A percentile compares a stretch with the other conserved stretches of the same genome.
Evolutionary conservation across 2,113 vertebrate genomes (phyloP).

Genomic region (Callorhinus ursinus): DNA sequence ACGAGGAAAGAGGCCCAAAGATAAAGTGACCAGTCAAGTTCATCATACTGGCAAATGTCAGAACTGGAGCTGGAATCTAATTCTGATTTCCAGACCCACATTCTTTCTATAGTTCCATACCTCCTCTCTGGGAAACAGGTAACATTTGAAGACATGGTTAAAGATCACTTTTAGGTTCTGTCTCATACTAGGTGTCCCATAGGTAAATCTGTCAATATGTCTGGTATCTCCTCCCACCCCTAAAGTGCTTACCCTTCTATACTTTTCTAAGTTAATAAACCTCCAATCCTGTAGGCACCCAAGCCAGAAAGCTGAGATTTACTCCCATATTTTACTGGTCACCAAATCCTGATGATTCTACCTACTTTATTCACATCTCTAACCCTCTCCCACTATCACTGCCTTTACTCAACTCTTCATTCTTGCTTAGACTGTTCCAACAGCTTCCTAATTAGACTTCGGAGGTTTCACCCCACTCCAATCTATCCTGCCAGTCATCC

Average conservation of each 20-base stretch:
- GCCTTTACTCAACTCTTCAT: not conserved
- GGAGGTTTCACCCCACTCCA: not conserved
- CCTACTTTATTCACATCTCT: not conserved
- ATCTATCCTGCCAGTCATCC: not conserved
- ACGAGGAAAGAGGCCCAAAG: not conserved
- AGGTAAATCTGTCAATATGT: not conserved
- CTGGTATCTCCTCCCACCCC: not conserved
- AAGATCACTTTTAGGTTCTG: not conserved
- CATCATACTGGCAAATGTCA: not conserved
- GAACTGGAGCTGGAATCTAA: not conserved
- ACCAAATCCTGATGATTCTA: not conserved
- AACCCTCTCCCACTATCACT: not conserved
- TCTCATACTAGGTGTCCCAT: not conserved
- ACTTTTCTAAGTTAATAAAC: not conserved
- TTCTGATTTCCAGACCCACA: not conserved
- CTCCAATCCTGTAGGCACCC: not conserved
- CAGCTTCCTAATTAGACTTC: not conserved
- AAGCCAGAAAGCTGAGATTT: not conserved
- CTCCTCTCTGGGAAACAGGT: not conserved
- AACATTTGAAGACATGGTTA: not conserved
- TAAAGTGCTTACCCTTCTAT: not conserved
- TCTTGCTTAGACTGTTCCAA: not conserved
- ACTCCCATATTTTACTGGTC: not conserved
- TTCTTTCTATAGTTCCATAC: not conserved
- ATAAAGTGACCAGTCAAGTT: not conserved